Base-by-base conservation (phyloP, 1,140 invertebrate species). In the Euura lappo region DNA sequence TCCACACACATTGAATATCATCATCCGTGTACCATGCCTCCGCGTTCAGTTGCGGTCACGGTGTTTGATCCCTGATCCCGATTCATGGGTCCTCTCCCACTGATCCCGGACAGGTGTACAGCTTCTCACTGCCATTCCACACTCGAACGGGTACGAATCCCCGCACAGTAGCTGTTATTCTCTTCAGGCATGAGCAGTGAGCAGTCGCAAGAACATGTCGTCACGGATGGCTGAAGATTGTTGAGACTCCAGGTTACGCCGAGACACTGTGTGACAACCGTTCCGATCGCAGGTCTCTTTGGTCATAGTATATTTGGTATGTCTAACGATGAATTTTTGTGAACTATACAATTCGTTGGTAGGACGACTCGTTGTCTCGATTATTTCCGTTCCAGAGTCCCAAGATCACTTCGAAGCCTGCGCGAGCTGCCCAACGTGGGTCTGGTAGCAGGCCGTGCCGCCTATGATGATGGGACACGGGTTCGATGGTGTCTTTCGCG, bases 381-480 rank as follows among this genome's bases (percentile, higher is more conserved):
- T 28, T 28, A 28, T 28, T 28, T 28, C 28, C 28, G 28, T 28
- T 28, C 28, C 28, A 28, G 28, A 28, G 28, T 28, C 28, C 28
- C 28, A 28, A 28, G 28, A 43, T 87, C 76, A 85, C 74, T 86
- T 86, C 11, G 81, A 80, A 5, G 78, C 74, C 67, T 84, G 82
- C 64, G 79, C 77, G 65, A 86, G 71, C 10, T 83, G 78, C 42
- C 75, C 79, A 45, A 83, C 77, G 65, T 86, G 80, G 28, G 69
- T 73, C 3, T 77, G 72, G 46, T 86, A 87, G 71, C 80, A 83
- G 45, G 79, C 10, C 13, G 73, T 2, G 81, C 74, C 2, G 77
- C 79, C 3, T 8, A 86, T 71, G 51, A 87, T 79, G 28, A 87
- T 43, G 11, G 84, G 85, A 73, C 79, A 86, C 72, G 84, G 83